Base-by-base conservation (phyloP, 2,797 vertebrate genomes). In the Salmo trutta region DNA sequence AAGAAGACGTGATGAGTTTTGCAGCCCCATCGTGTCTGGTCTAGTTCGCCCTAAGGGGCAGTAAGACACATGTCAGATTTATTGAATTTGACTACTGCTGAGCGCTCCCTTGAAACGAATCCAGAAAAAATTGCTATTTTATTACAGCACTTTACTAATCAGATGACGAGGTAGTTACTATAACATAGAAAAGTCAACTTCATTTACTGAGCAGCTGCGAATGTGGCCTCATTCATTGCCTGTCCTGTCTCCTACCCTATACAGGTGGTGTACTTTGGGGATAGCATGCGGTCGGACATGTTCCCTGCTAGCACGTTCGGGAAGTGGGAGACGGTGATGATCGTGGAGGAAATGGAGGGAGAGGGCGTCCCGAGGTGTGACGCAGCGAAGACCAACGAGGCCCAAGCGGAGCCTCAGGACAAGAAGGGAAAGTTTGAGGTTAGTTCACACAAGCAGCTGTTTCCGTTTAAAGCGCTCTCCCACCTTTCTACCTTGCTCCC, bases 251-350 rank as follows among this genome's bases (percentile, higher is more conserved):
- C 76, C 41, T 59, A 41, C 1, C 3, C 7, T 29, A 87, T 77
- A 0, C 81, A 99, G 98, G 95, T 98, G 24, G 97, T 96, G 88
- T 99, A 98, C 89, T 99, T 98, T 79, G 97, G 97, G 86, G 97
- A 99, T 89, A 99, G 97, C 91, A 97, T 98, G 96, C 96, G 97
- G 84, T 98, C 97, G 2, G 98, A 98, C 91, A 95, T 98, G 93
- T 99, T 97, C 85, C 96, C 98, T 36, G 98, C 95, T 71, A 93
- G 0, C 90, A 95, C 94, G 86, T 98, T 96, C 75, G 96, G 94
- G 79, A 96, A 96, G 81, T 99, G 96, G 96, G 97, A 99, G 90
- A 98, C 97, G 0, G 96, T 98, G 88, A 96, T 98, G 89, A 94
- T 99, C 78, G 93, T 97, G 71, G 97, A 99, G 87, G 98, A 99